Conservation (phyloP, 1,140 invertebrate genomes). For the Drosophila asahinai region DNA sequence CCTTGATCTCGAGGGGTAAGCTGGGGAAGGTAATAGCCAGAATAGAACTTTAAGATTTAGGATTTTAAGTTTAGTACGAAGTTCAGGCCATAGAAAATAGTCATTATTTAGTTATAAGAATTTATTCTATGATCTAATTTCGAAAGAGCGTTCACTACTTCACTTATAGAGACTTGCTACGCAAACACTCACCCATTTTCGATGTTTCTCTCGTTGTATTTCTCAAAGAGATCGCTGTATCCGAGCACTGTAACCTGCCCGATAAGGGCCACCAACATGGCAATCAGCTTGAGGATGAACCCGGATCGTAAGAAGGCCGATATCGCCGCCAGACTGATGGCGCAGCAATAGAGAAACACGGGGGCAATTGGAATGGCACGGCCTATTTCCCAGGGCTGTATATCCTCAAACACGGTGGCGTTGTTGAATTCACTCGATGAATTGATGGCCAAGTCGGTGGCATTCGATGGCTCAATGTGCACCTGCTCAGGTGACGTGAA, state of each 20-base stretch:
- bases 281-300: slow-evolving; percentile 92
- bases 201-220: slow-evolving; percentile 86
- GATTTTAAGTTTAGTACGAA: too few species aligned
- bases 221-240: slow-evolving; percentile 87
- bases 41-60: too few species aligned
- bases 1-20: slow-evolving; percentile 89
- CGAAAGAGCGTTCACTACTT: background rate
- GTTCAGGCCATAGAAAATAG: too few species aligned
- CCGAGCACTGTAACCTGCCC: slow-evolving; percentile 89
- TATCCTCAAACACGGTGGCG: slow-evolving; percentile 21
- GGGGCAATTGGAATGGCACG: slow-evolving; percentile 69
- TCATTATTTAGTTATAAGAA: too few species aligned
- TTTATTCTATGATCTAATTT: background rate
- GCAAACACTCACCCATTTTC: slow-evolving; percentile 87
- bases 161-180: too few species aligned
- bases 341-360: slow-evolving; percentile 92
- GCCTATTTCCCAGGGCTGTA: slow-evolving; percentile 34
- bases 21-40: slow-evolving; percentile 52
- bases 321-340: slow-evolving; percentile 91
- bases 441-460: slow-evolving; percentile 22
- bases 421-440: slow-evolving; percentile 30
- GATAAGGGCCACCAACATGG: slow-evolving; percentile 90
- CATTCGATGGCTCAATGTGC: slow-evolving; percentile 13
- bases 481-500: slow-evolving; percentile 42
- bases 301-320: slow-evolving; percentile 94